These are phyloP conservation scores for Platyscapa corneri DNA, from an alignment of 1,140 invertebrate genomes.

Conservation along the genomic window DNA sequence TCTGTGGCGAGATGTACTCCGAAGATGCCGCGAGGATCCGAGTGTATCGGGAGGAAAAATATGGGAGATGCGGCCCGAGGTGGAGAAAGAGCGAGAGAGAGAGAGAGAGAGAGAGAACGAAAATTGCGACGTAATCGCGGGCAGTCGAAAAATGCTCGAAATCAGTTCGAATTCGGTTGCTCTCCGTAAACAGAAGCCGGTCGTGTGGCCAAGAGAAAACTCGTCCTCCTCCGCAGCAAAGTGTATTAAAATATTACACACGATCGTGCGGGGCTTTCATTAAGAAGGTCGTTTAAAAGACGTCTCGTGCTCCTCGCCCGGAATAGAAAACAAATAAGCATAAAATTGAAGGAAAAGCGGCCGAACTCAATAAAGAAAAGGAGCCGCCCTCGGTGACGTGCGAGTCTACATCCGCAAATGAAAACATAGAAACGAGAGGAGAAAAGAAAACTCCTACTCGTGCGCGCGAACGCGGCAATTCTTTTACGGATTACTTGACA, in stretches of 20 bases:
- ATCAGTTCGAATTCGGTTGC: no score
- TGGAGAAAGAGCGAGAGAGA: no score
- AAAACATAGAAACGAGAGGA: not conserved
- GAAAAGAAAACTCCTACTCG: not conserved
- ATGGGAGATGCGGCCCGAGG: not conserved
- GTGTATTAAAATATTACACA: not conserved
- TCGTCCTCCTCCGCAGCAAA: not conserved
- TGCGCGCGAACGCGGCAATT: conserved; percentile 60
- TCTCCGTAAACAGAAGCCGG: no score
- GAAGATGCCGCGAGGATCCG: not conserved
- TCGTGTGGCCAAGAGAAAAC: no score
- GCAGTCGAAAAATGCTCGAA: no score
- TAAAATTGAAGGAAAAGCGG: conserved; percentile 36
- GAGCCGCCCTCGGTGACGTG: conserved; percentile 39
- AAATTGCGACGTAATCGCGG: not conserved
- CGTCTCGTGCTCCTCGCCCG: not conserved
- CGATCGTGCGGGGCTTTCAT: conserved; percentile 9
- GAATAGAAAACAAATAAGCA: conserved; percentile 51
- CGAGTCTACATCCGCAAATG: conserved; percentile 16
- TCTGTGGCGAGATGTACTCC: not conserved
- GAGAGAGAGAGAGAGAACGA: no score
- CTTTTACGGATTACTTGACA: conserved; percentile 63
- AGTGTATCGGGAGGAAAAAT: not conserved
- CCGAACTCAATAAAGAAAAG: conserved; percentile 19
- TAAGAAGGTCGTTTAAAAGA: not conserved